These are phyloP conservation scores for Himalopsyche japonica DNA, from an alignment of 2,888 invertebrate species.

Conservation along the genomic window DNA sequence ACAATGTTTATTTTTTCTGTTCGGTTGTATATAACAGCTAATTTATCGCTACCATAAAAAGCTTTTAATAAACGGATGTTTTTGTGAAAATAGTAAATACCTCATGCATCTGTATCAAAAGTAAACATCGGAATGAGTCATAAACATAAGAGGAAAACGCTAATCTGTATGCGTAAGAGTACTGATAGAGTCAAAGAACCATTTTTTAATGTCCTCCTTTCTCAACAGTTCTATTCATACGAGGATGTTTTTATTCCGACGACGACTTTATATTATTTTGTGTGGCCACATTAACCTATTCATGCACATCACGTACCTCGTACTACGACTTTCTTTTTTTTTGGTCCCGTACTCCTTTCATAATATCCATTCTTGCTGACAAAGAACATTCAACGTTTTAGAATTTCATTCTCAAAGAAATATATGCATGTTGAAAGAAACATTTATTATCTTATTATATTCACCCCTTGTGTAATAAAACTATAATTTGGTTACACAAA, in stretches of 20 bases:
- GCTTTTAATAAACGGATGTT: background rate
- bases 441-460: background rate
- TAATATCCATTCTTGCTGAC: constrained; percentile 25
- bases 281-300: constrained; percentile 30
- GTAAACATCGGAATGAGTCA: background rate
- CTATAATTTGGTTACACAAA: too few species aligned
- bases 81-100: background rate
- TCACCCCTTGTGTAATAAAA: background rate
- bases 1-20: background rate
- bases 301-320: constrained; percentile 28
- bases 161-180: background rate
- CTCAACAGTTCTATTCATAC: background rate
- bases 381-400: constrained; percentile 17
- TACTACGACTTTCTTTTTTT: constrained; percentile 19
- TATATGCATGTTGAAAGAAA: background rate
- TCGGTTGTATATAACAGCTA: background rate
- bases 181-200: background rate
- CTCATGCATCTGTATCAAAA: background rate
- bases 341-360: constrained; percentile 17
- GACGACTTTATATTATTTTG: background rate
- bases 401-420: background rate
- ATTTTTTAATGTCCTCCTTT: background rate
- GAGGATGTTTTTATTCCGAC: constrained; percentile 4
- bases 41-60: background rate
- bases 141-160: background rate